phyloP scores from a whole-genome alignment of 2,113 vertebrate genomes.

The Pollimyrus isidori region DNA sequence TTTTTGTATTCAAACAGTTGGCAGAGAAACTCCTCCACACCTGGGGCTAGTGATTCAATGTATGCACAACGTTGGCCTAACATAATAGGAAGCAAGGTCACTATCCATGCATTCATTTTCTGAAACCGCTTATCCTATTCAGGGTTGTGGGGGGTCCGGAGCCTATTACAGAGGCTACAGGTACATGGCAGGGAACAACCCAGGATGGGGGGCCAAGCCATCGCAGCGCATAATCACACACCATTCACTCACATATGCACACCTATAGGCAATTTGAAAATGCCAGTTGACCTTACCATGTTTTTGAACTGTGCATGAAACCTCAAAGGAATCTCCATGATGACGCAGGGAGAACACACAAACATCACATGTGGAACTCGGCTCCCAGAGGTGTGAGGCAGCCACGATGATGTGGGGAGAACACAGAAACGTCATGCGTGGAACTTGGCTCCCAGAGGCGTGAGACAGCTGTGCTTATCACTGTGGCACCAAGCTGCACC shows the following conservation, averaged over 20 bases:
- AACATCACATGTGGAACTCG: too few relatives aligned
- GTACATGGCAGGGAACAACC: not conserved
- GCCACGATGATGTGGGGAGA: too few relatives aligned
- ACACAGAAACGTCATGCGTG: too few relatives aligned
- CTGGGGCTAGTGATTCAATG: not conserved
- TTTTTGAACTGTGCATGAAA: not conserved
- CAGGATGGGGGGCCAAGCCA: not conserved
- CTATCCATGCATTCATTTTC: not conserved
- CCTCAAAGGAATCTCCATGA: not conserved
- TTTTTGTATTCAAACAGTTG: slow-evolving; percentile 53
- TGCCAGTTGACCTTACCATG: not conserved
- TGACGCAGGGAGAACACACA: too few relatives aligned
- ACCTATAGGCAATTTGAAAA: not conserved
- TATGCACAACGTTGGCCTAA: not conserved
- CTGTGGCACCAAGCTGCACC: too few relatives aligned
- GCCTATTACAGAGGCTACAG: not conserved
- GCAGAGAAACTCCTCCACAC: slow-evolving; percentile 41
- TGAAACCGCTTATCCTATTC: not conserved
- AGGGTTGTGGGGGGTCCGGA: not conserved
- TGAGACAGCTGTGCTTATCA: too few relatives aligned
- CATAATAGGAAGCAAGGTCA: not conserved
- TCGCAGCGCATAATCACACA: not conserved
- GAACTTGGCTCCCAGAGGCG: too few relatives aligned
- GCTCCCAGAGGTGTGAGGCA: too few relatives aligned
- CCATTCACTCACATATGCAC: not conserved